Evolutionary conservation across 2,888 invertebrate genomes (phyloP).

Genomic region (Conchocele bisecta): DNA sequence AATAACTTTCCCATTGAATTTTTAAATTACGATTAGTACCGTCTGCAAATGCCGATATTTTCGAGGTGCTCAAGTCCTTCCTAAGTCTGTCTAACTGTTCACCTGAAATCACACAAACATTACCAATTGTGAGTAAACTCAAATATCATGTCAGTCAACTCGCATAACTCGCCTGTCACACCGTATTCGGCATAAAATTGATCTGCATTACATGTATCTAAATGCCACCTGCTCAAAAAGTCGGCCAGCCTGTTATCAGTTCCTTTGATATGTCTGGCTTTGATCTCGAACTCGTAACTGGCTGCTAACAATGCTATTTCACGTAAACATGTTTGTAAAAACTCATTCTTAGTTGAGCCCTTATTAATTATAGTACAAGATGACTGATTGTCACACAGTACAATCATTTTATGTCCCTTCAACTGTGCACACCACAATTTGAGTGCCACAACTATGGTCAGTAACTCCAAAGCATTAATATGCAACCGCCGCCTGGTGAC

Average conservation of each 20-base stretch:
- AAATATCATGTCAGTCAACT: not conserved
- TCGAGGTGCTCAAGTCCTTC: not conserved
- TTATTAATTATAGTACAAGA: not conserved
- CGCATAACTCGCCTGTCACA: too few species aligned
- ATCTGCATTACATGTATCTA: not conserved
- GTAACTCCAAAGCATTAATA: not conserved
- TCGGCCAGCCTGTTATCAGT: not conserved
- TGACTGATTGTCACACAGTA: not conserved
- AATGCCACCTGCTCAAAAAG: not conserved
- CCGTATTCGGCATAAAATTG: not conserved
- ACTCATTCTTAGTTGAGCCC: not conserved
- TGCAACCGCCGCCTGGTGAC: not conserved
- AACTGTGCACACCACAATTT: not conserved
- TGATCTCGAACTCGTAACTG: not conserved
- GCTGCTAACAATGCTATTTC: not conserved
- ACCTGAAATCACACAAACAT: not conserved
- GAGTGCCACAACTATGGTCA: not conserved
- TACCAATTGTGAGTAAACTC: not conserved
- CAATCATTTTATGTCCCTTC: not conserved
- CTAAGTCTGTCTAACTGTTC: not conserved
- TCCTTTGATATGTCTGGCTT: not conserved
- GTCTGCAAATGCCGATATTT: not conserved
- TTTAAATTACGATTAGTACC: not conserved
- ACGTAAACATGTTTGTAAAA: not conserved
- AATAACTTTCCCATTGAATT: slow-evolving; percentile 4